Percentiles rank a stretch among this genome's conserved stretches.
These are phyloP conservation scores for Strigops habroptila DNA, from an alignment of 2,113 vertebrate species.

Conservation along the genomic window DNA sequence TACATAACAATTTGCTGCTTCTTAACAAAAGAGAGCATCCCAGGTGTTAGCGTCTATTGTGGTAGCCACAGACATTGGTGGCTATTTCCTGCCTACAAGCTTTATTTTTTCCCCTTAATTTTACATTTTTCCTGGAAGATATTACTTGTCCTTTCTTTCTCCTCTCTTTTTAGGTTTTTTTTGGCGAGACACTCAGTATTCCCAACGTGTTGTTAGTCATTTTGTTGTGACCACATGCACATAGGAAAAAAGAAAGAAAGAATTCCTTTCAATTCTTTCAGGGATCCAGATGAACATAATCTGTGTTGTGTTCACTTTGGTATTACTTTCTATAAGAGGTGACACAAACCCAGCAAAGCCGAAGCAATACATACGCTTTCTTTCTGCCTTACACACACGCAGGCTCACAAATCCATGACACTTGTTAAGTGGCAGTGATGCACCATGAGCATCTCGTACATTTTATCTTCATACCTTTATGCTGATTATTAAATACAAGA, in stretches of 20 bases:
- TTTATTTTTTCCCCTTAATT: not conserved
- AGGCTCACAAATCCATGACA: not conserved
- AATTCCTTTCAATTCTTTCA: not conserved
- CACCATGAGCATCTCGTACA: not conserved
- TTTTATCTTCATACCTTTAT: not conserved
- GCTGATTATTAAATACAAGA: conserved; percentile 14
- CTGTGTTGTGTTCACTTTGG: conserved; percentile 26
- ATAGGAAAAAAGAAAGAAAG: not conserved
- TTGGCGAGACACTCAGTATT: not conserved
- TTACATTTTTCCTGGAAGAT: not conserved
- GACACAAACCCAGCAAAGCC: conserved; percentile 17
- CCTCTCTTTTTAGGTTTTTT: not conserved
- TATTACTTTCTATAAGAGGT: conserved; percentile 33
- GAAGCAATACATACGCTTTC: not conserved
- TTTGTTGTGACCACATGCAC: not conserved
- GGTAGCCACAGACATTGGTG: conserved; percentile 2
- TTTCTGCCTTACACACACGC: not conserved
- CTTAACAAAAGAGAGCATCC: conserved; percentile 47
- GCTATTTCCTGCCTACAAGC: not conserved
- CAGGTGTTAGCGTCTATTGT: not conserved
- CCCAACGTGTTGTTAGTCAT: not conserved
- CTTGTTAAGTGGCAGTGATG: conserved; percentile 8
- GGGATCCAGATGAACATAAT: not conserved
- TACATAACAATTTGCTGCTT: conserved; percentile 35
- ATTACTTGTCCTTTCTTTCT: not conserved